phyloP scores from a whole-genome alignment of 1,140 invertebrate genomes.

The Pseudomyrmex cubaensis region DNA sequence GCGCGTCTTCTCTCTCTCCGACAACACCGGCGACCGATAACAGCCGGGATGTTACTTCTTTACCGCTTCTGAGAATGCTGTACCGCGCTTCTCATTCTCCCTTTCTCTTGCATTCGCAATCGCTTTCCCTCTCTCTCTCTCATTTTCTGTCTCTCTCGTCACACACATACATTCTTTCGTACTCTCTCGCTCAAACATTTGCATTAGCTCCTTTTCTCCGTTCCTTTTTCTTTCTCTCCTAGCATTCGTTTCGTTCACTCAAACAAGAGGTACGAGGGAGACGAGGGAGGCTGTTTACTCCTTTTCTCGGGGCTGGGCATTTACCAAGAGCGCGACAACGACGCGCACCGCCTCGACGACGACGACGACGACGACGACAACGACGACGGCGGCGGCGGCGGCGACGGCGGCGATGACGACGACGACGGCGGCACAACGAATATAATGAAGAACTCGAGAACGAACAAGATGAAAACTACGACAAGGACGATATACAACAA shows the following conservation, averaged over 20 bases:
- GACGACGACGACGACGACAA: neutral
- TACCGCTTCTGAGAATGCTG: slow-evolving; percentile 24
- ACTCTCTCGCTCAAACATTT: slow-evolving; percentile 45
- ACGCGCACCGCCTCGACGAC: slow-evolving; percentile 34
- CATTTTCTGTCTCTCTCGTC: slow-evolving; percentile 2
- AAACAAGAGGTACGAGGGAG: slow-evolving; percentile 55
- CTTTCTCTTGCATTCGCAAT: neutral
- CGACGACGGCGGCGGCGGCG: slow-evolving; percentile 22
- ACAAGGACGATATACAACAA: neutral
- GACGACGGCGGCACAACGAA: neutral
- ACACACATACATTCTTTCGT: slow-evolving; percentile 14
- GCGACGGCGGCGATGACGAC: neutral
- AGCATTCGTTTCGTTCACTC: slow-evolving; percentile 47
- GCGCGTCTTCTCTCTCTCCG: slow-evolving; percentile 30
- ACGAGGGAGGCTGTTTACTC: slow-evolving; percentile 52
- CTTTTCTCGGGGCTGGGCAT: neutral
- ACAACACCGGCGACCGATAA: slow-evolving; percentile 34
- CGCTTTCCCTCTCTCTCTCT: neutral
- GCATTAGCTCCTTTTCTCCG: slow-evolving; percentile 3
- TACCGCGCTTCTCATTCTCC: neutral
- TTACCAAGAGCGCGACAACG: slow-evolving; percentile 61
- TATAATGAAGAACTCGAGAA: too few relatives aligned
- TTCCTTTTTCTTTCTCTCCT: neutral
- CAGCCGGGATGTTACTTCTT: slow-evolving; percentile 18
- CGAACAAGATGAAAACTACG: neutral